Percentiles rank a stretch among this genome's conserved stretches.
phyloP scores from a whole-genome alignment of 2,888 invertebrate species.

The Erebia ligea region DNA sequence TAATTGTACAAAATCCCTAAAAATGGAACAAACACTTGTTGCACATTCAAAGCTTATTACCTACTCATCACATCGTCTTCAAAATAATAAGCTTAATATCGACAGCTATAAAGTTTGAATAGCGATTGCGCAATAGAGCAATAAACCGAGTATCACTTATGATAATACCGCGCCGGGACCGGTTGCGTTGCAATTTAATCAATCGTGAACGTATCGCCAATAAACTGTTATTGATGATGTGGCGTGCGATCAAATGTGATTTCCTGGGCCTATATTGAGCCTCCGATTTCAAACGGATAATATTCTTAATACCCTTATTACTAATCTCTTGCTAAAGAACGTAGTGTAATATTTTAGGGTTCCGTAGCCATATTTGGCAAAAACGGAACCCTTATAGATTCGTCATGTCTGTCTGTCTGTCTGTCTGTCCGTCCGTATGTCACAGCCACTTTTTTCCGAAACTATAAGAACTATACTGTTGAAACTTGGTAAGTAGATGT shows the following conservation, averaged over 20 bases:
- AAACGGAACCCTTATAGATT: no score
- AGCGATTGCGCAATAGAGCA: slow-evolving; percentile 64
- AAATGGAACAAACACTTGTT: not conserved
- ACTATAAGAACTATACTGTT: no score
- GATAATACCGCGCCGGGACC: slow-evolving; percentile 44
- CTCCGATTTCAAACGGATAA: not conserved
- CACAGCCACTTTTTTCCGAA: no score
- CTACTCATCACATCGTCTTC: no score
- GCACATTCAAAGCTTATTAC: not conserved
- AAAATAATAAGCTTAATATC: slow-evolving; percentile 9
- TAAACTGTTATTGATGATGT: slow-evolving; percentile 45
- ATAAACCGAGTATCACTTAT: slow-evolving; percentile 59
- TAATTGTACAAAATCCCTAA: no score
- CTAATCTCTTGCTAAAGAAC: not conserved
- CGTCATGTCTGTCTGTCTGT: no score
- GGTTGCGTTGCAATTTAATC: slow-evolving; percentile 47
- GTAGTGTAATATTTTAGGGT: not conserved
- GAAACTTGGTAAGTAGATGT: no score
- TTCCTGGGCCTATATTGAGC: slow-evolving; percentile 1
- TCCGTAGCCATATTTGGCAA: no score
- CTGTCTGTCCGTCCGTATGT: no score
- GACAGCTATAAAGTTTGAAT: slow-evolving; percentile 24
- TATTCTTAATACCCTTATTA: slow-evolving; percentile 3
- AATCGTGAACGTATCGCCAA: slow-evolving; percentile 46
- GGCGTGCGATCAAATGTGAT: slow-evolving; percentile 6